These are phyloP conservation scores for Xanthia icteritia DNA, from an alignment of 2,888 invertebrate genomes.

Conservation along the genomic window DNA sequence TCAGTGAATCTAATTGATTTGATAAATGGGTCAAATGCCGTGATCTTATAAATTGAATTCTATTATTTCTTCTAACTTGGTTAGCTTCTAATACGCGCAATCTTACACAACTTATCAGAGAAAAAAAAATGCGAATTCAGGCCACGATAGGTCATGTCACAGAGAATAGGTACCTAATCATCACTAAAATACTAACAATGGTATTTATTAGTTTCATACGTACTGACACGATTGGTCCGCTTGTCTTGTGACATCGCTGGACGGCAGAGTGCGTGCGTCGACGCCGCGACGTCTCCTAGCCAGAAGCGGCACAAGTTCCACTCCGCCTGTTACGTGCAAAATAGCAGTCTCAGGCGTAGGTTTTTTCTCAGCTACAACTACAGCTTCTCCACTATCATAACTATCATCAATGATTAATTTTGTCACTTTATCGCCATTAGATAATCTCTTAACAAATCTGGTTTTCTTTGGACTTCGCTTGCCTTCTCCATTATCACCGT, in stretches of 20 bases:
- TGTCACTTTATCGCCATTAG: conserved; percentile 80
- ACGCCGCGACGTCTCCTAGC: conserved; percentile 91
- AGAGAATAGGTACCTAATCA: conserved; percentile 29
- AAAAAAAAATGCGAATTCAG: conserved; percentile 29
- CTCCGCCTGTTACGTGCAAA: conserved; percentile 91
- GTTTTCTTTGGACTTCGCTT: conserved; percentile 78
- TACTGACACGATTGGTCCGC: conserved; percentile 86
- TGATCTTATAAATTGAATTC: conserved; percentile 70
- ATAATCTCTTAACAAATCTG: conserved; percentile 81
- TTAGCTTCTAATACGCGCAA: conserved; percentile 27
- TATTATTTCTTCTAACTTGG: conserved; percentile 71
- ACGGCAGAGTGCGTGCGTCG: conserved; percentile 86
- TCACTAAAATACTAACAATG: conserved; percentile 27
- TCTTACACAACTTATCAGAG: neutral
- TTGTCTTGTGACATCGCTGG: conserved; percentile 87
- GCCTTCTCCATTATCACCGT: conserved; percentile 60
- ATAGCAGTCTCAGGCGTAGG: conserved; percentile 84
- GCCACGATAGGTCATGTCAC: conserved; percentile 23
- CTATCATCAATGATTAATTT: conserved; percentile 75
- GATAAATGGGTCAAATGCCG: conserved; percentile 64
- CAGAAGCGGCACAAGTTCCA: conserved; percentile 94
- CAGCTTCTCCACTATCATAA: conserved; percentile 62
- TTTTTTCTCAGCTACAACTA: conserved; percentile 73
- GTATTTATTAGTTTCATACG: conserved; percentile 68
- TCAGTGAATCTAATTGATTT: conserved; percentile 41